These are phyloP conservation scores for Cantharis lateralis DNA, from an alignment of 2,888 invertebrate genomes.

Conservation along the genomic window DNA sequence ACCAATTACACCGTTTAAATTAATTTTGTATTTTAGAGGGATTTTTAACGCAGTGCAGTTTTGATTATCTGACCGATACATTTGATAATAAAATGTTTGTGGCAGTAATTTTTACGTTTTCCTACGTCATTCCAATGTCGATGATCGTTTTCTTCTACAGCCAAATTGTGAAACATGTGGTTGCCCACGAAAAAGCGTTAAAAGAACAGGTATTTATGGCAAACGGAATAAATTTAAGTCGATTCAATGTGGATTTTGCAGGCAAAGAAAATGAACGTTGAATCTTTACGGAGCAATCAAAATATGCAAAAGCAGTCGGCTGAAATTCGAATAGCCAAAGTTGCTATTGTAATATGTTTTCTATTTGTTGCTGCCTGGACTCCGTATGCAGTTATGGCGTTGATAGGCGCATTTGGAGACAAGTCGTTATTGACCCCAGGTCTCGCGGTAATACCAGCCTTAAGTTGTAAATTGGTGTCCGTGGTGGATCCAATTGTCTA, in stretches of 20 bases:
- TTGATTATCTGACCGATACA: conserved; percentile 80
- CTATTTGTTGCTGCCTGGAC: conserved; percentile 88
- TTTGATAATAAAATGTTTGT: conserved; percentile 81
- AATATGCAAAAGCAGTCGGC: conserved; percentile 71
- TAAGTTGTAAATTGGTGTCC: conserved; percentile 85
- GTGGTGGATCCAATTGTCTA: conserved; percentile 92
- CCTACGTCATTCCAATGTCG: conserved; percentile 76
- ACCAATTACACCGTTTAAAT: background rate
- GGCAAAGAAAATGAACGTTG: conserved; percentile 91
- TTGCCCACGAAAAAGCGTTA: conserved; percentile 81
- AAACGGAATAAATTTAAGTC: background rate
- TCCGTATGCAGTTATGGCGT: conserved; percentile 82
- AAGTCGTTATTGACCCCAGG: conserved; percentile 73
- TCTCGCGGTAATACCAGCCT: conserved; percentile 85
- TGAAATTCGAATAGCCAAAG: conserved; percentile 85
- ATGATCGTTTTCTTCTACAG: conserved; percentile 84
- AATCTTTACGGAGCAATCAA: conserved; percentile 76
- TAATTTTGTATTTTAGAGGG: conserved; percentile 69
- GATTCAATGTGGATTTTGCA: conserved; percentile 39
- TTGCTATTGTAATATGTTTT: conserved; percentile 86
- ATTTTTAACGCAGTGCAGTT: conserved; percentile 81
- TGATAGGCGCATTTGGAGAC: conserved; percentile 83
- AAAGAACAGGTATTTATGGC: conserved; percentile 56
- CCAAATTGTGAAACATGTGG: conserved; percentile 84
- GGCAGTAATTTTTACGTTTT: conserved; percentile 75